phyloP scores from a whole-genome alignment of 2,797 vertebrate species.

The Syndactyla subalaris region DNA sequence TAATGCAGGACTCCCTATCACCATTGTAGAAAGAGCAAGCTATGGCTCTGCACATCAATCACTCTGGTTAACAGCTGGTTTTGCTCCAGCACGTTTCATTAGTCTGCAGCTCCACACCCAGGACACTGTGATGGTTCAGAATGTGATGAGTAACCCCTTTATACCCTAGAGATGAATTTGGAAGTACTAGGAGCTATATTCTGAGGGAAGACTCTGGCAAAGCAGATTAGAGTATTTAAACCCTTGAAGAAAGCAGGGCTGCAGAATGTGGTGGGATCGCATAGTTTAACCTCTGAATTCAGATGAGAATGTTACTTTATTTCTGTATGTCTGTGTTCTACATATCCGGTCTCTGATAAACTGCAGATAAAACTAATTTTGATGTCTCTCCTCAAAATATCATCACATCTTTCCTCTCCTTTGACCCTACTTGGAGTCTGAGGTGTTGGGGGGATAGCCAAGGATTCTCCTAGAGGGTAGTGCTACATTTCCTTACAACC shows the following conservation, averaged over 20 bases:
- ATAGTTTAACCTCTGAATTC: background rate
- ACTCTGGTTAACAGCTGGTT: background rate
- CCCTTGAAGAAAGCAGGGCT: background rate
- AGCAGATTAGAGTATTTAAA: background rate
- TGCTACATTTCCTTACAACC: background rate
- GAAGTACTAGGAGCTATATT: background rate
- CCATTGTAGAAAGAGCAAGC: background rate
- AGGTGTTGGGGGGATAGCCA: background rate
- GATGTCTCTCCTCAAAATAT: background rate
- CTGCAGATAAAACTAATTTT: background rate
- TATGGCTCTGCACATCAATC: fast-evolving
- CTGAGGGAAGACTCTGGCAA: background rate
- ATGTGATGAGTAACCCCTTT: background rate
- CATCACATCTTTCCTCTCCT: background rate
- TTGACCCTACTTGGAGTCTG: background rate
- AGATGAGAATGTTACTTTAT: background rate
- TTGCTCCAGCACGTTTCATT: background rate
- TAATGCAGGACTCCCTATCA: background rate
- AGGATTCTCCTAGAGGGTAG: background rate
- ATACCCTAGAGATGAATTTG: background rate
- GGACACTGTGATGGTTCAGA: background rate
- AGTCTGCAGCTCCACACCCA: background rate
- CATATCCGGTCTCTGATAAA: background rate
- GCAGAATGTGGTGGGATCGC: background rate
- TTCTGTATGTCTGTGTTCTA: background rate